A percentile compares a stretch with the other conserved stretches of the same genome.
Evolutionary conservation across 2,888 invertebrate species (phyloP).

Genomic region (Pasiphila rectangulata): DNA sequence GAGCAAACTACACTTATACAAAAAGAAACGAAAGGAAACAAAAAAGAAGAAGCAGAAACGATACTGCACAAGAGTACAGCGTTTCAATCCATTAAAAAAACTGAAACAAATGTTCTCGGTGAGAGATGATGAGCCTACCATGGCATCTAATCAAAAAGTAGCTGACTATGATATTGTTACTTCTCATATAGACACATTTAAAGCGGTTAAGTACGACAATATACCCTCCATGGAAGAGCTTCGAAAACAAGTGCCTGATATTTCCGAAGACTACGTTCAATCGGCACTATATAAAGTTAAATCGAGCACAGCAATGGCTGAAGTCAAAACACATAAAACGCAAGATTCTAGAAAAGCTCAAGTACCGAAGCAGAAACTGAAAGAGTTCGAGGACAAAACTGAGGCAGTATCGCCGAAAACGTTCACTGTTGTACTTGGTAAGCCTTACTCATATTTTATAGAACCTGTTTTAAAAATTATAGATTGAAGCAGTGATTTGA

Average conservation of each 20-base stretch:
- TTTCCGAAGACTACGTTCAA: slow-evolving; percentile 36
- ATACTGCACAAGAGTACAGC: slow-evolving; percentile 35
- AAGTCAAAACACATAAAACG: neutral
- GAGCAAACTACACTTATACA: slow-evolving; percentile 38
- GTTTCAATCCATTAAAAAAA: slow-evolving; percentile 51
- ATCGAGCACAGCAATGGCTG: too few relatives aligned
- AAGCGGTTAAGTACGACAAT: slow-evolving; percentile 37
- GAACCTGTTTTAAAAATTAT: too few relatives aligned
- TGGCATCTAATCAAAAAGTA: slow-evolving; percentile 10
- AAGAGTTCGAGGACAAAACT: neutral
- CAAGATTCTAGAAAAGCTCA: neutral
- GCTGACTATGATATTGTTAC: slow-evolving; percentile 41
- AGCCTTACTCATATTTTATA: neutral
- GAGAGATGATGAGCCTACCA: slow-evolving; percentile 22
- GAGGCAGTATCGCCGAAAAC: neutral
- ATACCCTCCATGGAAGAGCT: slow-evolving; percentile 40
- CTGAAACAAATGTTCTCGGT: slow-evolving; percentile 46
- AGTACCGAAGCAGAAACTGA: neutral
- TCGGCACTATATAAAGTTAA: too few relatives aligned
- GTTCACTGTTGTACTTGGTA: neutral
- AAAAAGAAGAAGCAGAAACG: slow-evolving; percentile 30
- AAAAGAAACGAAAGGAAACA: slow-evolving; percentile 30
- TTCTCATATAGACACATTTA: slow-evolving; percentile 35
- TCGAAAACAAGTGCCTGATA: slow-evolving; percentile 48
- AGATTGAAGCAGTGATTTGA: too few relatives aligned